Conservation (phyloP, 2,113 vertebrate genomes). For the Pelusios castaneus region DNA sequence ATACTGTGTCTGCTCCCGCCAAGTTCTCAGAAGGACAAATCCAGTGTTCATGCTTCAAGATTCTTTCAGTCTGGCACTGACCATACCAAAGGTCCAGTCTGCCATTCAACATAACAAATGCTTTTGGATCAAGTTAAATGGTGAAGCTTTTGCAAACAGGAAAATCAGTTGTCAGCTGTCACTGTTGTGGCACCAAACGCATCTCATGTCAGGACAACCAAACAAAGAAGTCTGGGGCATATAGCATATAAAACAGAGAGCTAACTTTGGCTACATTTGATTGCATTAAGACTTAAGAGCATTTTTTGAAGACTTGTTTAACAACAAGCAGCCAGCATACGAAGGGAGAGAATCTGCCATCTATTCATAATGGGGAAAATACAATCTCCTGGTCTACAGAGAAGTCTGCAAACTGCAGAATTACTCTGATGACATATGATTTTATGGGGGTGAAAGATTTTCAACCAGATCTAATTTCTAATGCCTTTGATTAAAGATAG, state of each 20-base stretch:
- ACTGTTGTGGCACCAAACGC: conserved; percentile 21
- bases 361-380: background rate
- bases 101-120: conserved; percentile 48
- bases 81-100: background rate
- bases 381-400: background rate
- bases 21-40: conserved; percentile 44
- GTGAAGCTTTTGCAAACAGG: conserved; percentile 52
- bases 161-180: conserved; percentile 64
- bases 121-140: conserved; percentile 58
- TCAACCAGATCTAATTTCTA: background rate
- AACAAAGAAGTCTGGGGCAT: conserved; percentile 33
- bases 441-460: background rate
- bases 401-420: background rate
- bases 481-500: background rate
- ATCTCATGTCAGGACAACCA: background rate
- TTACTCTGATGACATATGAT: background rate
- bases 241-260: conserved; percentile 32
- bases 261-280: background rate
- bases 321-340: background rate
- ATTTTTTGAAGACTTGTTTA: conserved; percentile 40
- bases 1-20: background rate
- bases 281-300: conserved; percentile 7
- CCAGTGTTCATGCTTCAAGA: conserved; percentile 52
- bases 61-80: conserved; percentile 50
- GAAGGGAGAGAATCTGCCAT: conserved; percentile 44